These are phyloP conservation scores for Irena cyanogastra DNA, from an alignment of 2,113 vertebrate species.

Conservation along the genomic window DNA sequence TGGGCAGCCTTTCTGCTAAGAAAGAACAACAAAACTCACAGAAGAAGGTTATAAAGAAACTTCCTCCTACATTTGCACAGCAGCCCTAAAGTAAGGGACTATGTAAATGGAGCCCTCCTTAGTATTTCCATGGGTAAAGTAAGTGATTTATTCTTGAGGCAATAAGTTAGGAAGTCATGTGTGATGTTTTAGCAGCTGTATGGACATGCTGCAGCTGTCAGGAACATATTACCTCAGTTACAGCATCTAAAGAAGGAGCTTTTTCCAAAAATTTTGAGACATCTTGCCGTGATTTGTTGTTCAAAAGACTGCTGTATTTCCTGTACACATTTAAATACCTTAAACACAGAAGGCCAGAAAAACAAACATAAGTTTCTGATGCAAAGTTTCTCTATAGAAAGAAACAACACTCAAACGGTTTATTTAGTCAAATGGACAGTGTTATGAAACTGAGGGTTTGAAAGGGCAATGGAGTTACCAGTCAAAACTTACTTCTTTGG, in stretches of 20 bases:
- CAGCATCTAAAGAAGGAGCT: constrained; percentile 76
- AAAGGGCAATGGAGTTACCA: not conserved
- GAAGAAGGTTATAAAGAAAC: not conserved
- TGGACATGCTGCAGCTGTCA: not conserved
- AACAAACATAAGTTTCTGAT: not conserved
- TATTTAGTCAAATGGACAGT: not conserved
- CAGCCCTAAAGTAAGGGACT: not conserved
- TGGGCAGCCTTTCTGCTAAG: not conserved
- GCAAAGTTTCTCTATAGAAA: not conserved
- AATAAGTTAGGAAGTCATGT: not conserved
- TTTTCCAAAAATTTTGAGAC: constrained; percentile 78
- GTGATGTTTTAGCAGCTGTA: not conserved
- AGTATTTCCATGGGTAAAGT: not conserved
- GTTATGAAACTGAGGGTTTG: not conserved
- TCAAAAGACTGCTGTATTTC: constrained; percentile 80
- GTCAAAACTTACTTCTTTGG: constrained; percentile 78
- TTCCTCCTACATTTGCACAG: not conserved
- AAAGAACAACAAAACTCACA: not conserved
- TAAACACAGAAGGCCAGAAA: constrained; percentile 34
- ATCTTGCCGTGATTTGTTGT: constrained; percentile 71
- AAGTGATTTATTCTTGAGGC: not conserved
- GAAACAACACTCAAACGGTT: not conserved
- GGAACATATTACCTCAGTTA: constrained; percentile 70
- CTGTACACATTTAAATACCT: constrained; percentile 86
- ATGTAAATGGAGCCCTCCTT: not conserved